Percentiles rank a stretch among this genome's conserved stretches.
Evolutionary conservation across 2,113 vertebrate species (phyloP).

Genomic region (Emydocephalus ijimae): DNA sequence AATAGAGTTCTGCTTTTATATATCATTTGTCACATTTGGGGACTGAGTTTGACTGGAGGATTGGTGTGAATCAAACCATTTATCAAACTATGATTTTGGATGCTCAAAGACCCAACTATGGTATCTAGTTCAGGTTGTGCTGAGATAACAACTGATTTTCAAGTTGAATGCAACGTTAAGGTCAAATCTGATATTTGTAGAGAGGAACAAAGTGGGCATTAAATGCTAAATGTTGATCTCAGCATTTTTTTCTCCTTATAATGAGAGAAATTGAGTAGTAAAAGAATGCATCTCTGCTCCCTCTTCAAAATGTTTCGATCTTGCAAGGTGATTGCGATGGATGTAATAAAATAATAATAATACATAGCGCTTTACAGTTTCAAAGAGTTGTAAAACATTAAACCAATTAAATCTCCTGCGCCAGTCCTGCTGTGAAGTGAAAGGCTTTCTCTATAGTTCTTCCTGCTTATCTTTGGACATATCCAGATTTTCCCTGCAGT

Average conservation of each 20-base stretch:
- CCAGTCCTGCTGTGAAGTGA: background rate
- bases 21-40: background rate
- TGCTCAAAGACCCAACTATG: background rate
- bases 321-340: background rate
- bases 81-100: background rate
- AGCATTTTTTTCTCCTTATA: background rate
- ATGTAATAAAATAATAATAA: constrained; percentile 12
- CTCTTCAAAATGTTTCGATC: background rate
- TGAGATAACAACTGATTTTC: background rate
- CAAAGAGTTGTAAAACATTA: constrained; percentile 8
- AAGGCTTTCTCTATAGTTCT: background rate
- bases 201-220: background rate
- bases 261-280: background rate
- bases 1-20: background rate
- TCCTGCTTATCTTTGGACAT: background rate
- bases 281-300: background rate
- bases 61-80: background rate
- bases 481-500: background rate
- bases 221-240: background rate
- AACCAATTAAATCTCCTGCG: constrained; percentile 9
- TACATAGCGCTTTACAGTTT: constrained; percentile 24
- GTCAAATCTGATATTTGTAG: constrained; percentile 10
- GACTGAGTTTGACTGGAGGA: background rate
- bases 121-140: background rate
- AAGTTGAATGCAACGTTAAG: background rate